These are phyloP conservation scores for Melospiza georgiana DNA, from an alignment of 2,113 vertebrate genomes.

Conservation along the genomic window DNA sequence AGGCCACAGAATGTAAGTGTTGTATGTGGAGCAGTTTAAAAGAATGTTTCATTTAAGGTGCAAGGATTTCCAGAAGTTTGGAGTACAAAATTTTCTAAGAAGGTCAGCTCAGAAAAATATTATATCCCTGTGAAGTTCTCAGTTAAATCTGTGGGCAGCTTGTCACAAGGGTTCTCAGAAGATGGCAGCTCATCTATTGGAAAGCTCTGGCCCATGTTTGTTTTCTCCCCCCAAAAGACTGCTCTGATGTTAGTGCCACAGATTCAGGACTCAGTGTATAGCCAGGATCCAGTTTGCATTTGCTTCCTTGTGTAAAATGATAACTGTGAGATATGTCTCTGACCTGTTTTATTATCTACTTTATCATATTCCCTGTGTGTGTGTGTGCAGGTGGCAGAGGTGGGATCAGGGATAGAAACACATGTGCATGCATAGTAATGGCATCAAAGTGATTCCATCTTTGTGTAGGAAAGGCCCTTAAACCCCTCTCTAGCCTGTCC, in stretches of 20 bases:
- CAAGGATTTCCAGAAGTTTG: not conserved
- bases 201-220: not conserved
- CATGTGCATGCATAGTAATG: not conserved
- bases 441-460: not conserved
- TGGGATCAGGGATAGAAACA: not conserved
- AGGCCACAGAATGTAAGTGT: rapidly evolving
- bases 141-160: not conserved
- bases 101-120: not conserved
- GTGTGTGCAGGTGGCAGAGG: not conserved
- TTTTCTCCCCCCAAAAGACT: not conserved
- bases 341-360: not conserved
- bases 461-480: not conserved
- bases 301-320: rapidly evolving
- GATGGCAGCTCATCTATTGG: not conserved
- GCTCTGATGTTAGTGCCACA: not conserved
- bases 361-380: not conserved
- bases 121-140: not conserved
- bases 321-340: not conserved
- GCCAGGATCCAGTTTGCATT: not conserved
- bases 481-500: not conserved
- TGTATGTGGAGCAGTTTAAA: not conserved
- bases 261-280: not conserved
- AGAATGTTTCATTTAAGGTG: not conserved
- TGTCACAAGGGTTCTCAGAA: not conserved
- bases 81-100: not conserved